A percentile compares a stretch with the other conserved stretches of the same genome.
Evolutionary conservation across 2,113 vertebrate genomes (phyloP).

Genomic region (Nanorana parkeri): DNA sequence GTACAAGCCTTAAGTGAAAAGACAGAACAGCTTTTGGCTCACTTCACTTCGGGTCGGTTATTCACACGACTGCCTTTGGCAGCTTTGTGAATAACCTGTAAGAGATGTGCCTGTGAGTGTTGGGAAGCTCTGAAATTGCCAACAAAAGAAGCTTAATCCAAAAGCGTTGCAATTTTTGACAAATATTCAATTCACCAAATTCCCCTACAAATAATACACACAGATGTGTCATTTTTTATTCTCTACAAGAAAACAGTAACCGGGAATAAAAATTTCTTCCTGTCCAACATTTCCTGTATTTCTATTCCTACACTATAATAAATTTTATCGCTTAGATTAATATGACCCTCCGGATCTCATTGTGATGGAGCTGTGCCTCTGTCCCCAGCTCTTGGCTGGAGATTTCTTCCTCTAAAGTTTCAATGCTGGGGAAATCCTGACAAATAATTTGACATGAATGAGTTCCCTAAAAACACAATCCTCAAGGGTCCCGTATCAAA

Average conservation of each 20-base stretch:
- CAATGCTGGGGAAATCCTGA: slow-evolving; percentile 34
- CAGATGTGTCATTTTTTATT: slow-evolving; percentile 4
- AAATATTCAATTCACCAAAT: neutral
- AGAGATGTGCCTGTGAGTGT: too few relatives aligned
- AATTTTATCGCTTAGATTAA: slow-evolving; percentile 29
- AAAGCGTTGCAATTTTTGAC: too few relatives aligned
- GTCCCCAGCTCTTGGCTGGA: slow-evolving; percentile 20
- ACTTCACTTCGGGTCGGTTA: too few relatives aligned
- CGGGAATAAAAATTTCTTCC: slow-evolving; percentile 26
- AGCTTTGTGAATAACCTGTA: too few relatives aligned
- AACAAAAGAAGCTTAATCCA: too few relatives aligned
- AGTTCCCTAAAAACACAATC: neutral
- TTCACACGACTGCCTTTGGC: too few relatives aligned
- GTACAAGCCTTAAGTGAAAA: too few relatives aligned
- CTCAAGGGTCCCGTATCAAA: neutral
- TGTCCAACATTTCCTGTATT: slow-evolving; percentile 30
- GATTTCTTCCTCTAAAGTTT: slow-evolving; percentile 28
- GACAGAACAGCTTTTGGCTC: too few relatives aligned
- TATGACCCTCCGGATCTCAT: slow-evolving; percentile 12
- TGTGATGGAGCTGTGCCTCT: slow-evolving; percentile 19
- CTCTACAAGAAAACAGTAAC: neutral
- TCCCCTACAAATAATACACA: neutral
- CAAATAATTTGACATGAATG: neutral
- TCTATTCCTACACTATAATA: slow-evolving; percentile 39
- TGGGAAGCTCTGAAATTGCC: too few relatives aligned